These are phyloP conservation scores for Eudemis profundana DNA, from an alignment of 2,888 invertebrate genomes.

Conservation along the genomic window DNA sequence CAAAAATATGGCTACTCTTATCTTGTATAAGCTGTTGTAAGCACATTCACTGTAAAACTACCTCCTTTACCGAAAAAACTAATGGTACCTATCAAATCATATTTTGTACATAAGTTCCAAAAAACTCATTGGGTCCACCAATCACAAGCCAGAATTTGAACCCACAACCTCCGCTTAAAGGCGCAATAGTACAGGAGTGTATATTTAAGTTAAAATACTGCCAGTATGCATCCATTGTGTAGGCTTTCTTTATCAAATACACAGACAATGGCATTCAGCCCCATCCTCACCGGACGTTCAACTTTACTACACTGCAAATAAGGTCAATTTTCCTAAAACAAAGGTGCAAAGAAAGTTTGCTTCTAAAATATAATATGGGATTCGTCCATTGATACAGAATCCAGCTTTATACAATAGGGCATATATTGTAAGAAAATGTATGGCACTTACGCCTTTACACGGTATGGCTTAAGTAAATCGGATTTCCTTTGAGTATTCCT, in stretches of 20 bases:
- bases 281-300: neutral
- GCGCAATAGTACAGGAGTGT: too few relatives aligned
- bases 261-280: constrained; percentile 6
- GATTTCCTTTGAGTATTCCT: neutral
- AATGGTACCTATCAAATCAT: too few relatives aligned
- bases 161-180: too few relatives aligned
- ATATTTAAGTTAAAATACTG: neutral
- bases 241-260: constrained; percentile 5
- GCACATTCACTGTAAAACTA: too few relatives aligned
- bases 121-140: too few relatives aligned
- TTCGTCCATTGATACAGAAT: neutral
- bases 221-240: neutral
- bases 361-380: neutral
- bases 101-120: too few relatives aligned
- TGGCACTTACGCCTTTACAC: neutral
- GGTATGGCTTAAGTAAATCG: neutral
- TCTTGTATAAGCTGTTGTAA: too few relatives aligned
- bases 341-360: neutral
- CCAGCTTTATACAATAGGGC: neutral
- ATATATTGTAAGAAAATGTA: neutral
- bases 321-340: neutral
- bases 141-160: too few relatives aligned
- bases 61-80: too few relatives aligned
- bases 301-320: too few relatives aligned
- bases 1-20: too few relatives aligned